Evolutionary conservation across 2,888 invertebrate genomes (phyloP), one percentile per base, ranked within the genome.

Genomic region (Lacanobia wlatinum): DNA sequence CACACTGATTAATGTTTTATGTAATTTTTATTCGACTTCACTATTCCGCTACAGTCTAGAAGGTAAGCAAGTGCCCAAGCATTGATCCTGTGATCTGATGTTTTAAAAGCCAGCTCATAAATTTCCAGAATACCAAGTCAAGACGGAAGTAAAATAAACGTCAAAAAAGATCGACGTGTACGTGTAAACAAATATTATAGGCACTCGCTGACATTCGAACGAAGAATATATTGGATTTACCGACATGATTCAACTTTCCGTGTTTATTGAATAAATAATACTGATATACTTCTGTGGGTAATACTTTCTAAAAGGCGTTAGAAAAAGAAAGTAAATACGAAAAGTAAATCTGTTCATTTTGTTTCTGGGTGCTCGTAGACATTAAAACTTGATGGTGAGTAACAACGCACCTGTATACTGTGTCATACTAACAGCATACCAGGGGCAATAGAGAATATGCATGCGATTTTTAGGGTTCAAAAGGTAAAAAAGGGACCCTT

Each of bases 211-310:
- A 84, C 85, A 87, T 76, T 75, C 76, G 83, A 79, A 81, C 78
- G 80, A 71, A 60, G 83, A 83, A 82, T 83, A 87, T 87, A 87
- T 87, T 87, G 81, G 76, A 85, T 87, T 87, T 83, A 69, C 75
- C 70, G 68, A 80, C 75, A 76, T 64, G 74, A 75, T 77, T 73
- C 81, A 82, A 74, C 70, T 73, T 84, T 55, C 70, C 74, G 60
- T 79, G 81, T 86, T 84, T 86, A 84, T 86, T 84, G 73, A 84
- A 81, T 83, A 84, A 84, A 84, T 79, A 82, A 73, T 70, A 60
- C 55, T 63, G 73, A 73, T 71, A 80, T 70, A 70, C 74, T 82
- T 72, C 60, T 63, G 59, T 23, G 34, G 48, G 76, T 68, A 76
- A 80, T 76, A 73, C 34, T 56, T 67, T 67, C 50, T 69, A 66